A percentile compares a stretch with the other conserved stretches of the same genome.
Evolutionary conservation across 2,888 invertebrate genomes (phyloP).

Genomic region (Drosophila nr. perissopoda): DNA sequence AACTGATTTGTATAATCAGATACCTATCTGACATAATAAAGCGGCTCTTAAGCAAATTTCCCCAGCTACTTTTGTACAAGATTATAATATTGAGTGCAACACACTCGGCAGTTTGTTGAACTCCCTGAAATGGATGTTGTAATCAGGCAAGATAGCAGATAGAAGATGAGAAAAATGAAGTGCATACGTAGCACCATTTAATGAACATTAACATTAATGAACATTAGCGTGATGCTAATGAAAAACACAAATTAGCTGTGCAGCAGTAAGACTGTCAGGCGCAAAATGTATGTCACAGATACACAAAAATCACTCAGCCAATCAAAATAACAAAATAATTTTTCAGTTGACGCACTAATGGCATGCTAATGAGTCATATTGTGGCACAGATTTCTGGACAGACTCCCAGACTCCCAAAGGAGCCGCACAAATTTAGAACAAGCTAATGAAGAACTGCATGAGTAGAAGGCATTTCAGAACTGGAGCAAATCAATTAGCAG

Average conservation of each 20-base stretch:
- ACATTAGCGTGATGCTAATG: conserved; percentile 64
- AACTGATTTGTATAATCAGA: background rate
- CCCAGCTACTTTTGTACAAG: conserved; percentile 2
- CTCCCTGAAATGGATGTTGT: conserved; percentile 45
- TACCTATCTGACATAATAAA: no score
- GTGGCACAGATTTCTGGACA: conserved; percentile 30
- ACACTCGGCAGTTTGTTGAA: conserved; percentile 60
- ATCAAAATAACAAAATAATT: conserved; percentile 1
- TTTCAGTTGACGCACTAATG: conserved; percentile 42
- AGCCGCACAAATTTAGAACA: conserved; percentile 26
- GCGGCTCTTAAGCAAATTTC: background rate
- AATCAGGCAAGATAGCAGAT: conserved; percentile 44
- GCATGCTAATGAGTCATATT: conserved; percentile 50
- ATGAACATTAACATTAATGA: conserved; percentile 15
- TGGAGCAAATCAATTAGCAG: conserved; percentile 74
- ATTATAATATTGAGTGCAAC: conserved; percentile 17
- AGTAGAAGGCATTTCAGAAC: conserved; percentile 11
- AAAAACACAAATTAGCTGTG: conserved; percentile 42
- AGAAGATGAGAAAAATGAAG: conserved; percentile 15
- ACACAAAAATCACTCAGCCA: background rate
- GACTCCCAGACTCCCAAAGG: conserved; percentile 20
- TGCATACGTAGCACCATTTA: conserved; percentile 34
- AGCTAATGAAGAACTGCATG: conserved; percentile 29
- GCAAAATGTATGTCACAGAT: conserved; percentile 32
- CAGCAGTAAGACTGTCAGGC: background rate